Base-by-base conservation (phyloP, 2,797 vertebrate species). In the Sternarchorhynchus goeldii region DNA sequence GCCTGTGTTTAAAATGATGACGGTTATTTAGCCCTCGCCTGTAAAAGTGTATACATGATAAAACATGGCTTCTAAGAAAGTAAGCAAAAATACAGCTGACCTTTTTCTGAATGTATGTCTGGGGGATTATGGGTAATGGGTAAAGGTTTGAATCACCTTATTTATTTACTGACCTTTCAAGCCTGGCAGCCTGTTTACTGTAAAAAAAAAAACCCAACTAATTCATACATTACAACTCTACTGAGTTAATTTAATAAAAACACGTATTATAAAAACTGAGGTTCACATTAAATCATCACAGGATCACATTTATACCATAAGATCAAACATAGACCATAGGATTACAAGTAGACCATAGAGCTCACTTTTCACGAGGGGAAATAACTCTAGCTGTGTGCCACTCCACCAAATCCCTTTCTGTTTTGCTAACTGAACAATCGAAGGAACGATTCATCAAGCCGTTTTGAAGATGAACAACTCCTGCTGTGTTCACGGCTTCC, bases 381-480 rank as follows among this genome's bases (percentile, higher is more conserved):
- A 56, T 5, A 25, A 18, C 58, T 64, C 65, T 45, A 62, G 21
- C 64, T 53, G 34, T 16, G 53, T n/a, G 34, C n/a, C 70, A 32
- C 39, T 50, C 65, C 34, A 67, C 29, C 76, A 29, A 0, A 10
- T 39, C 50, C 34, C 76, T 59, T 64, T 78, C 76, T 56, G 41
- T 29, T 32, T n/a, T 65, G 50, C 76, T 64, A 65, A 72, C 57
- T 72, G 45, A 71, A 56, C 57, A 45, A 29, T 25, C 1, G 25
- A 70, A 63, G 25, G 2, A 77, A 12, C 10, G 39, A 68, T 25
- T 62, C 66, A 41, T 31, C 57, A 62, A 62, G 72, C 72, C 63
- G 71, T 70, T 75, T 75, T 82, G 64, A 73, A 86, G 88, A 90
- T 86, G 81, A 90, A 88, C 84, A 80, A 77, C 73, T 80, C 80